These are phyloP conservation scores for Coptodon rendalli DNA, from an alignment of 2,113 vertebrate species.

Conservation along the genomic window DNA sequence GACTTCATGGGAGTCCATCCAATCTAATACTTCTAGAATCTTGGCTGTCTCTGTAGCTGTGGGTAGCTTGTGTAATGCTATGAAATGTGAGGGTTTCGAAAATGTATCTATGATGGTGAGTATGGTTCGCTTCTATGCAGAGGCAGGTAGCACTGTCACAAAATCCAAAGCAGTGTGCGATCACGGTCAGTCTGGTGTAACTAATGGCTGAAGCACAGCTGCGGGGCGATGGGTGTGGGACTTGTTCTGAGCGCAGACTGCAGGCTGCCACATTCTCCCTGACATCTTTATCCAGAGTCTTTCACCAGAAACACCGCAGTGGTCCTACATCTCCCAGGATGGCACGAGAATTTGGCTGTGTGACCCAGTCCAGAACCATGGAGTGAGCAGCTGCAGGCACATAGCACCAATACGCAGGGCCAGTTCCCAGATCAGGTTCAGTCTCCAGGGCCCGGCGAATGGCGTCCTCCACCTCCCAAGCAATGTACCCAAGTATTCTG, in stretches of 20 bases:
- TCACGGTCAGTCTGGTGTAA: not conserved
- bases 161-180: not conserved
- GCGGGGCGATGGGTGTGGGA: not conserved
- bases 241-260: not conserved
- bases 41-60: rapidly evolving
- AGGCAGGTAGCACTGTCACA: not conserved
- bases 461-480: not conserved
- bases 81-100: not conserved
- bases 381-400: not conserved
- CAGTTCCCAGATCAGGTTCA: not conserved
- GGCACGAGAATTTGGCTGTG: not conserved
- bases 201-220: not conserved
- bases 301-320: not conserved
- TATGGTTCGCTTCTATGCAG: not conserved
- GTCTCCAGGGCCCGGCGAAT: not conserved
- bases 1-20: too few species aligned
- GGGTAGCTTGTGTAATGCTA: not conserved
- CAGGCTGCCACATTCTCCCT: not conserved
- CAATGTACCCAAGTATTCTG: not conserved
- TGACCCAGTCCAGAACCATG: not conserved
- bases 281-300: not conserved
- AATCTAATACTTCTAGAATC: not conserved
- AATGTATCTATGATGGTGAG: not conserved
- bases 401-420: not conserved
- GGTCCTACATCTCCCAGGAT: not conserved